A percentile compares a stretch with the other conserved stretches of the same genome.
phyloP scores from a whole-genome alignment of 2,888 invertebrate species.

The Arctia plantaginis region DNA sequence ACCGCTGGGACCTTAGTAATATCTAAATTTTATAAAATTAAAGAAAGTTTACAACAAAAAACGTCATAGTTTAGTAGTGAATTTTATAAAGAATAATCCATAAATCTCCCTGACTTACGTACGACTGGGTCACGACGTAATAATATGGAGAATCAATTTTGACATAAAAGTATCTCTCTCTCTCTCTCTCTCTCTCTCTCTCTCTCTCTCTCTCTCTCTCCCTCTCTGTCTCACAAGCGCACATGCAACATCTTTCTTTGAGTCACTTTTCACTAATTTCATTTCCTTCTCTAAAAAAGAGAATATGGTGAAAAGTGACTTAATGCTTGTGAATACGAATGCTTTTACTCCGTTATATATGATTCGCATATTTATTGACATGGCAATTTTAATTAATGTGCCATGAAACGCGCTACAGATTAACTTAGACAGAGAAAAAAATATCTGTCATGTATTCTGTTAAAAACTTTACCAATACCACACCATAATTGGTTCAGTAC shows the following conservation, averaged over 20 bases:
- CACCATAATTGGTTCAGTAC: conserved; percentile 27
- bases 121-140: too few species aligned
- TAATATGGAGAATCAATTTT: too few species aligned
- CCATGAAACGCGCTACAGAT: neutral
- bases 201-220: neutral
- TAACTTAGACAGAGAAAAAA: neutral
- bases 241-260: neutral
- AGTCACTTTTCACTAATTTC: neutral
- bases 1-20: neutral
- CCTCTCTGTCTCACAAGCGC: neutral
- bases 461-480: conserved; percentile 47
- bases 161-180: too few species aligned
- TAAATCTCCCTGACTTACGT: too few species aligned
- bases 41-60: neutral
- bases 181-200: neutral
- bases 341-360: neutral
- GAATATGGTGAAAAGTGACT: neutral
- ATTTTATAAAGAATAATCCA: too few species aligned
- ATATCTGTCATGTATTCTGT: neutral
- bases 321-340: conserved; percentile 2
- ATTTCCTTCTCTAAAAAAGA: neutral
- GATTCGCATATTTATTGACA: neutral
- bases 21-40: too few species aligned
- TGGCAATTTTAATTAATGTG: neutral
- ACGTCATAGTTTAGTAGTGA: too few species aligned